These are phyloP conservation scores for Zaprionus davidi DNA, from an alignment of 1,140 invertebrate genomes.

Conservation along the genomic window DNA sequence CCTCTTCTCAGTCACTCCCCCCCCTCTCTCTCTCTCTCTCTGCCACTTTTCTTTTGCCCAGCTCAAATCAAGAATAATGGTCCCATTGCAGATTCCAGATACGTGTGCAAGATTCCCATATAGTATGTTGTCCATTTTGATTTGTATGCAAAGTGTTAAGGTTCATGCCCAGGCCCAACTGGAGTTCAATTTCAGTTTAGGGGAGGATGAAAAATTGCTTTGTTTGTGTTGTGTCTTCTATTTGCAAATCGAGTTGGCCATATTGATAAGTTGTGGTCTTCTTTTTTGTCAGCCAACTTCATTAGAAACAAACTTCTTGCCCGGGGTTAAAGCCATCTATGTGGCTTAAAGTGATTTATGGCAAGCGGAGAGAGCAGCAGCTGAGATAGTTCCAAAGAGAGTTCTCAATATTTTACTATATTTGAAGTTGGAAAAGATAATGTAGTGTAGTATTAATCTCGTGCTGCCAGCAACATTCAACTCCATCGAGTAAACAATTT, in stretches of 20 bases:
- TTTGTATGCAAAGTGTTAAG: conserved; percentile 79
- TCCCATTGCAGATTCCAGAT: conserved; percentile 67
- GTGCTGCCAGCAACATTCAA: no score
- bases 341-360: conserved; percentile 33
- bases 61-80: conserved; percentile 76
- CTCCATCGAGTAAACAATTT: neutral
- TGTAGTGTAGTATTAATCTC: neutral
- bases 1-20: conserved; percentile 22
- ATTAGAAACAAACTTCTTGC: conserved; percentile 46
- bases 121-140: conserved; percentile 55
- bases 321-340: conserved; percentile 24
- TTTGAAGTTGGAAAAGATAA: neutral
- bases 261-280: conserved; percentile 64
- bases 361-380: neutral
- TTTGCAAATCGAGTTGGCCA: conserved; percentile 68
- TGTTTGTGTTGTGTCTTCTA: conserved; percentile 57
- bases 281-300: conserved; percentile 60
- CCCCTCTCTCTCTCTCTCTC: conserved; percentile 35
- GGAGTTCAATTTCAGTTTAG: conserved; percentile 70
- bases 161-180: conserved; percentile 46
- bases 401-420: neutral
- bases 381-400: neutral
- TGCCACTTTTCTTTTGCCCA: conserved; percentile 3
- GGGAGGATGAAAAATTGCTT: conserved; percentile 37
- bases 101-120: conserved; percentile 46